A percentile compares a stretch with the other conserved stretches of the same genome.
Conservation (phyloP, 2,888 invertebrate species). For the Branchellion lobata region DNA sequence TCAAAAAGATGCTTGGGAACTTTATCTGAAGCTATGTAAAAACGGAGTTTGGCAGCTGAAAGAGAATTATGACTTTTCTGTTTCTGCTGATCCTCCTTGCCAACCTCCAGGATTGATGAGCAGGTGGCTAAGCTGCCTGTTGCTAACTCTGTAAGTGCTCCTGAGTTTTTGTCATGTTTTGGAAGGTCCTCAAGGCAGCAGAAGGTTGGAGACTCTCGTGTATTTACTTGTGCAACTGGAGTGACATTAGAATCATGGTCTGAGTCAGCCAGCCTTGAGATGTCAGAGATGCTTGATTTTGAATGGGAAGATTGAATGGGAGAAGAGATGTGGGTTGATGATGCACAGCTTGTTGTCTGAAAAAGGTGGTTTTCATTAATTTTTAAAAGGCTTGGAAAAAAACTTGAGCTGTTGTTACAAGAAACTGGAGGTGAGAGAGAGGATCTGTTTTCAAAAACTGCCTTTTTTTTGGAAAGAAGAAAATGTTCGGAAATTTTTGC, state of each 20-base stretch:
- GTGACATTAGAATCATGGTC: background rate
- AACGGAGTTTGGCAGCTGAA: slow-evolving; percentile 16
- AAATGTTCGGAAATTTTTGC: background rate
- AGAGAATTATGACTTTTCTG: background rate
- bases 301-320: background rate
- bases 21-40: slow-evolving; percentile 18
- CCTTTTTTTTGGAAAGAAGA: background rate
- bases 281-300: background rate
- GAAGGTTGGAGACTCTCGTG: background rate
- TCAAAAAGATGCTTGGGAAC: background rate
- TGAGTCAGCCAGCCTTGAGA: background rate
- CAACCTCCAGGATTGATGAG: slow-evolving; percentile 28
- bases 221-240: background rate
- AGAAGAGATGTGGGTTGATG: background rate
- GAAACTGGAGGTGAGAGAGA: background rate
- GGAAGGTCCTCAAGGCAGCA: slow-evolving; percentile 19
- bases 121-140: slow-evolving; percentile 35
- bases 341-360: too few species aligned
- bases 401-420: background rate
- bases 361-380: background rate
- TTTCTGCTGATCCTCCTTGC: slow-evolving; percentile 32
- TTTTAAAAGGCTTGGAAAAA: background rate
- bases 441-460: background rate
- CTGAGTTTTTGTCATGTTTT: slow-evolving; percentile 12
- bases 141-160: slow-evolving; percentile 32